These are phyloP conservation scores for Galago senegalensis DNA, from an alignment of 2,797 vertebrate genomes.

Conservation along the genomic window DNA sequence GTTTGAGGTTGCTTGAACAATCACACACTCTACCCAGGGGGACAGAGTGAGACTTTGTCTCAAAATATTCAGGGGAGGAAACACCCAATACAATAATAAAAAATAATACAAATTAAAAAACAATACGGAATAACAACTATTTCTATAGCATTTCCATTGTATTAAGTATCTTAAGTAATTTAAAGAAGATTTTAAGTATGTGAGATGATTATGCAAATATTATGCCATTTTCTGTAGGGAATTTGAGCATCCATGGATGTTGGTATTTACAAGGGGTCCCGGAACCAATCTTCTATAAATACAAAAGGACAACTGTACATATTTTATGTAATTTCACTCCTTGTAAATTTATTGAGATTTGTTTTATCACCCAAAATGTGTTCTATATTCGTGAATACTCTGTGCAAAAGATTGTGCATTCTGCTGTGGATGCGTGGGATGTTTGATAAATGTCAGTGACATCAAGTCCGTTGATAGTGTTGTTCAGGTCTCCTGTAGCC, in stretches of 20 bases:
- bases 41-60: too few relatives aligned
- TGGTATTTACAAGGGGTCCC: not conserved
- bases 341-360: slow-evolving; percentile 27
- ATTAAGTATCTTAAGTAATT: not conserved
- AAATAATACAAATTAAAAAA: not conserved
- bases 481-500: not conserved
- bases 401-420: not conserved
- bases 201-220: not conserved
- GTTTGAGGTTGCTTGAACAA: too few relatives aligned
- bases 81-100: not conserved
- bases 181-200: not conserved
- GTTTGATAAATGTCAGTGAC: not conserved
- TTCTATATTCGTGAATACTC: not conserved
- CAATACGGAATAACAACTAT: not conserved
- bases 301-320: not conserved
- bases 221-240: not conserved
- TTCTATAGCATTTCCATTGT: not conserved
- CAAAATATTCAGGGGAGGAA: too few relatives aligned
- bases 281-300: not conserved
- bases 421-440: not conserved
- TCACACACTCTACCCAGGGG: too few relatives aligned
- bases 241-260: not conserved
- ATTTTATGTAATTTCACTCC: not conserved
- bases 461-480: not conserved
- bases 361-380: not conserved